These are phyloP conservation scores for Sturnus vulgaris DNA, from an alignment of 2,113 vertebrate genomes.

Conservation along the genomic window DNA sequence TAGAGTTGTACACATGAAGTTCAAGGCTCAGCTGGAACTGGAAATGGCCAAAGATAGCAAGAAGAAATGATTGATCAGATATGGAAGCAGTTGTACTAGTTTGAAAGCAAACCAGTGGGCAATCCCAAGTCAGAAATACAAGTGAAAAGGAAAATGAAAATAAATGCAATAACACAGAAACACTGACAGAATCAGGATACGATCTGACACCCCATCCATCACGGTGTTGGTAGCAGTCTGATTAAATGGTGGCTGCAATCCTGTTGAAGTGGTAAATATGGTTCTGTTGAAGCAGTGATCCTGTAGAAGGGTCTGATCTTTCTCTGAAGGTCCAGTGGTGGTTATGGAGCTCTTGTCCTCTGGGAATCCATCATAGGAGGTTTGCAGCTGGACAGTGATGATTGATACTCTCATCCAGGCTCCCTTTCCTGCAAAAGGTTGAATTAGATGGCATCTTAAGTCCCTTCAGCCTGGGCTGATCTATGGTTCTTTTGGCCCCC, in stretches of 20 bases:
- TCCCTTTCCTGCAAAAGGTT: neutral
- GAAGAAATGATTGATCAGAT: neutral
- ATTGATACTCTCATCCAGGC: rapidly evolving
- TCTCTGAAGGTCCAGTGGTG: neutral
- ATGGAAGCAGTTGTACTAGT: neutral
- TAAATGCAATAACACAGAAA: neutral
- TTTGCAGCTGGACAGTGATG: neutral
- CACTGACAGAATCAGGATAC: neutral
- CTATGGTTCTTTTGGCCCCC: neutral
- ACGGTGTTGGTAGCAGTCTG: no score
- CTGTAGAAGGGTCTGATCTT: neutral
- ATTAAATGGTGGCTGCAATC: neutral
- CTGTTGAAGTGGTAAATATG: neutral
- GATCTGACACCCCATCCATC: neutral
- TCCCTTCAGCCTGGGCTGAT: neutral
- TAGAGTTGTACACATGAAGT: neutral
- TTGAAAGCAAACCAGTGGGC: neutral
- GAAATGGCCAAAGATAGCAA: neutral
- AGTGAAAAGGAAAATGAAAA: neutral
- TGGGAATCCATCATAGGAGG: neutral
- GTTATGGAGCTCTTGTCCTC: neutral
- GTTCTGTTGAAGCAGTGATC: neutral
- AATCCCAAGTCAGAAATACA: neutral
- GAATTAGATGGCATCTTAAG: neutral
- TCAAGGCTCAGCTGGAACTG: neutral